Conservation (phyloP, 2,888 invertebrate genomes). For the Apodemia zela region DNA sequence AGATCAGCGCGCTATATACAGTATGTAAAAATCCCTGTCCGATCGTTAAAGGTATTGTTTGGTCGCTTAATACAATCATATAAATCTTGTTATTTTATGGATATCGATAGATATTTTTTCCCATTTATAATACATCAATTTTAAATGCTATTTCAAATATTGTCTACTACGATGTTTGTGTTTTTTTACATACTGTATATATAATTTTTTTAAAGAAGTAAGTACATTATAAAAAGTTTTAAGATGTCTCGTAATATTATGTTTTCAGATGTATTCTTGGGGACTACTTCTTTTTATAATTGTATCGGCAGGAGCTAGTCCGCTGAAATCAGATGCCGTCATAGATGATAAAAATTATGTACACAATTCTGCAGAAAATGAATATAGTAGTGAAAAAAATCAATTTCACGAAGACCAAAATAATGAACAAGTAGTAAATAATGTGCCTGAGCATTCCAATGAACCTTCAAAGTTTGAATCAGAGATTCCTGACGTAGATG, state of each 20-base stretch:
- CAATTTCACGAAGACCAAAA: neutral
- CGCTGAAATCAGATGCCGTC: neutral
- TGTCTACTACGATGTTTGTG: too few relatives aligned
- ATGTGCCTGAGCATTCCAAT: neutral
- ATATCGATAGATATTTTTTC: too few relatives aligned
- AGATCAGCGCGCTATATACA: too few relatives aligned
- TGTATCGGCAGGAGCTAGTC: neutral
- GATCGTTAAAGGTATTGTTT: too few relatives aligned
- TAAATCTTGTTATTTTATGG: too few relatives aligned
- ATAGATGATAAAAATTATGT: neutral
- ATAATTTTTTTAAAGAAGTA: too few relatives aligned
- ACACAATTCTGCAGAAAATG: neutral
- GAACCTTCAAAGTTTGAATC: neutral
- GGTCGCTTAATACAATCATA: too few relatives aligned
- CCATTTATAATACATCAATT: too few relatives aligned
- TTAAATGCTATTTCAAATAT: too few relatives aligned
- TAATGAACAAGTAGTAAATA: neutral
- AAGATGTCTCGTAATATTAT: neutral
- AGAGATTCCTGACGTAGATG: neutral
- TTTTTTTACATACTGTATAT: too few relatives aligned
- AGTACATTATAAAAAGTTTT: too few relatives aligned
- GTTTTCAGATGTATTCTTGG: neutral
- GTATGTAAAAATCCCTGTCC: too few relatives aligned
- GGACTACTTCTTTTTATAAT: neutral
- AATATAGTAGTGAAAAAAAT: neutral